A percentile compares a stretch with the other conserved stretches of the same genome.
phyloP scores from a whole-genome alignment of 2,888 invertebrate species.

The Cataglyphis altisquamis region DNA sequence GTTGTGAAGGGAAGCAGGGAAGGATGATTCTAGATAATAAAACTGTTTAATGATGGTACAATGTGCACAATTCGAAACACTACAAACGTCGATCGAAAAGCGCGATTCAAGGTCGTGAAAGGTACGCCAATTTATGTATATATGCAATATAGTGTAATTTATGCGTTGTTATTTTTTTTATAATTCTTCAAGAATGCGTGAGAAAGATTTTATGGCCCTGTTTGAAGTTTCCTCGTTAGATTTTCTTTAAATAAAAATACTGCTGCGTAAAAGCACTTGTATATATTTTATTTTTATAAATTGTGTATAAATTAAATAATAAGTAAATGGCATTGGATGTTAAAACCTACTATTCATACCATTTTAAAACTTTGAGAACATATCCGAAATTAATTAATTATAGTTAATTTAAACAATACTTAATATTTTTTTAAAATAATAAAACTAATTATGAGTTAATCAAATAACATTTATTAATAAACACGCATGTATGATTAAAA shows the following conservation, averaged over 20 bases:
- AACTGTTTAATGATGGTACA: constrained; percentile 70
- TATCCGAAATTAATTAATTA: neutral
- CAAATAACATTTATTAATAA: neutral
- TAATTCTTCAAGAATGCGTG: neutral
- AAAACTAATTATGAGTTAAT: neutral
- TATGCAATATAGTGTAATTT: neutral
- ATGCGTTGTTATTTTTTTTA: neutral
- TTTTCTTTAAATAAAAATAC: too few relatives aligned
- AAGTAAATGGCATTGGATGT: neutral
- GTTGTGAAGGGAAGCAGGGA: constrained; percentile 67
- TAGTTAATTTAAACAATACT: neutral
- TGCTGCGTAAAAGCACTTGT: neutral
- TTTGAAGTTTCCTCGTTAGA: neutral
- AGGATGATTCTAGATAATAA: constrained; percentile 78
- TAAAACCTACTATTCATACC: neutral
- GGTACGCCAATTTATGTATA: neutral
- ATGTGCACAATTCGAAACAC: constrained; percentile 16
- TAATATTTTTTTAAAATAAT: neutral
- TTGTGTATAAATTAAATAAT: neutral
- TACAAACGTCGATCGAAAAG: neutral
- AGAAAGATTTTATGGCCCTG: neutral
- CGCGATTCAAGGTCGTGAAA: neutral
- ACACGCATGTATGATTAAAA: neutral
- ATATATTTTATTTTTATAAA: constrained; percentile 4
- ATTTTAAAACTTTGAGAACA: neutral